Conservation (phyloP, 2,888 invertebrate species). For the Limnephilus rhombicus region DNA sequence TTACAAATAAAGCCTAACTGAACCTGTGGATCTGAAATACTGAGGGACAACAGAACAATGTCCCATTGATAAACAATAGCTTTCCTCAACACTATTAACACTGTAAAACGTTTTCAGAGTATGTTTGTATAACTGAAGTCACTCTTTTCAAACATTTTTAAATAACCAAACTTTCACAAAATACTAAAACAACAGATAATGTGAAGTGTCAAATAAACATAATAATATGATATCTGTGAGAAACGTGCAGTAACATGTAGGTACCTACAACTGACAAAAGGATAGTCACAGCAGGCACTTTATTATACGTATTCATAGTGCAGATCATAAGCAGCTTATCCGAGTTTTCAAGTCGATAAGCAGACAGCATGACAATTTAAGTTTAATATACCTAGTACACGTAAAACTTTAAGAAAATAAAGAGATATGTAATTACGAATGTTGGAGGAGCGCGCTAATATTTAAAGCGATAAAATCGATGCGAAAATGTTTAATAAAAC, state of each 20-base stretch:
- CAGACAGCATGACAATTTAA: background rate
- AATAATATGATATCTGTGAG: background rate
- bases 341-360: background rate
- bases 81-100: background rate
- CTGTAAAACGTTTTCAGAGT: background rate
- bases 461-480: no score
- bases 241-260: background rate
- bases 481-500: no score
- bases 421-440: no score
- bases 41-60: background rate
- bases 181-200: background rate
- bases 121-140: background rate
- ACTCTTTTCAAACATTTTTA: background rate
- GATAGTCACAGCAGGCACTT: background rate
- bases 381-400: background rate
- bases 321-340: background rate
- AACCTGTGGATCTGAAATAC: background rate
- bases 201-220: background rate
- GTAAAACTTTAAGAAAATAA: no score
- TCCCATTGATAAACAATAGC: background rate
- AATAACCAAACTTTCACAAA: background rate
- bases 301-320: background rate
- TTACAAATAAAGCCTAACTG: background rate
- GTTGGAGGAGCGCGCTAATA: no score
- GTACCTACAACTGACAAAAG: background rate